Evolutionary conservation across 2,797 vertebrate genomes (phyloP), one percentile per base, ranked within the genome.

Genomic region (Macropodus opercularis): DNA sequence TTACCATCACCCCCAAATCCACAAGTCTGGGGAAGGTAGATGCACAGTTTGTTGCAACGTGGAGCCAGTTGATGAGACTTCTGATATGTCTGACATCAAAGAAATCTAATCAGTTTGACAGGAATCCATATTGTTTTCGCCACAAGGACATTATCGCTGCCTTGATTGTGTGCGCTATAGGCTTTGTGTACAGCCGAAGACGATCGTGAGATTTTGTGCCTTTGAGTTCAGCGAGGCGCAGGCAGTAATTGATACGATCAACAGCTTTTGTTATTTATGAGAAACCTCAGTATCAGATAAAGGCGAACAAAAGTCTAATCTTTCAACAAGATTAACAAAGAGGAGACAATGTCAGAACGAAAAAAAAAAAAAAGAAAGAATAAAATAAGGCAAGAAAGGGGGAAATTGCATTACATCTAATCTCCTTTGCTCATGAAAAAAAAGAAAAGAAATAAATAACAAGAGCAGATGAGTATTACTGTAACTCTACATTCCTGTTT

Each of bases 181-280:
- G 29, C 44, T 69, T 48, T 61, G 55, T 58, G 53, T 63, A 49
- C 59, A 69, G 53, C 22, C 34, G n/a, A 22, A 56, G 51, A 50
- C 65, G 44, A 67, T 77, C 61, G 44, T 61, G 46, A 57, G 60
- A 47, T 53, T 58, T 35, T 57, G 47, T 72, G 44, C 56, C 38
- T 83, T 60, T 76, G 59, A 72, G 52, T 78, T 78, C 63, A 72
- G 61, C 41, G 50, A 43, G 57, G 71, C 70, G 44, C 54, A 69
- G 61, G 65, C 50, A 49, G 54, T 82, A 80, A 80, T 87, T 85
- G 85, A 89, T 86, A 89, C 68, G 57, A 91, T 88, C 81, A 82
- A 79, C 75, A 72, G 72, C 75, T 83, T 91, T 87, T 86, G 80
- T 86, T 90, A 72, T 89, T 88, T 69, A 86, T 87, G 77, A 89